Base-by-base conservation (phyloP, 2,797 vertebrate genomes). In the Neomorphus geoffroyi region DNA sequence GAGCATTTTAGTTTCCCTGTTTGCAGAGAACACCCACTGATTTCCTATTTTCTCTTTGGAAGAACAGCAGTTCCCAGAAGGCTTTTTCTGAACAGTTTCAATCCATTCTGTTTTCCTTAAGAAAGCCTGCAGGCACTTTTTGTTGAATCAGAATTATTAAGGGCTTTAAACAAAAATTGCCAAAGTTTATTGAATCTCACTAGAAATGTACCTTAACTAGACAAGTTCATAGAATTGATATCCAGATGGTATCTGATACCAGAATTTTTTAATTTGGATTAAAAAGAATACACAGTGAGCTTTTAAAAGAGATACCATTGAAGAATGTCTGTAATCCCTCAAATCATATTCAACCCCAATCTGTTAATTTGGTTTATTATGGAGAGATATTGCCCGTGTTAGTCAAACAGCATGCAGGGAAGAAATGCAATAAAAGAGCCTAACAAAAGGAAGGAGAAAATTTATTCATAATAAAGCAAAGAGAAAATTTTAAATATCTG, bases 31-130 rank as follows among this genome's bases (percentile, higher is more conserved):
- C 82, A 91, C 72, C 67, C 77, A 54, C 83, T 74, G 80, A 67
- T 82, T 86, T 90, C 53, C 67, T 58, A 18, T 93, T 90, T 96
- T 87, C 67, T 88, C 78, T 80, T 88, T 80, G 51, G 37, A 74
- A 72, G 56, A 86, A 33, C 66, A 71, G 26, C 53, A 74, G 45
- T 60, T 88, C 67, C 80, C 78, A 73, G 56, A 92, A 86, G 50
- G 73, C 37, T 93, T 93, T 94, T 93, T 73, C 72, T 65, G 70
- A 93, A n/a, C 14, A 70, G 21, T 84, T 92, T 91, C 54, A 69
- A 58, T 86, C 41, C 89, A 53, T 65, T 92, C 54, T 77, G 51
- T 61, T 91, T 90, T 92, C 35, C 33, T 15, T 67, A 26, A 69
- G 72, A 91, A 87, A 87, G 27, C 66, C 73, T 64, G 17, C 24